Conservation (phyloP, 2,888 invertebrate species). For the Drosophila histrio region DNA sequence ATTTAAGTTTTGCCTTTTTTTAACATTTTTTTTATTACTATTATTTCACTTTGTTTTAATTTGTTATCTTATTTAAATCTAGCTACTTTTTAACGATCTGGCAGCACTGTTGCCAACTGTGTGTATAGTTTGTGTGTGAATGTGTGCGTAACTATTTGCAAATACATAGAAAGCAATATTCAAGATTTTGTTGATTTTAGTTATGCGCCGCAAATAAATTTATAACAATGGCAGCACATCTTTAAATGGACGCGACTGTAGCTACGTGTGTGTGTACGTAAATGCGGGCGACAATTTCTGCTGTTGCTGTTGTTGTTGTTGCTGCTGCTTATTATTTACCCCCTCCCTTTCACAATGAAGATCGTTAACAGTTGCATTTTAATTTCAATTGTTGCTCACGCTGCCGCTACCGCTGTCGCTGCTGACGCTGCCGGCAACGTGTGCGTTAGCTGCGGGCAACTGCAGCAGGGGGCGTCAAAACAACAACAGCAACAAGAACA, state of each 20-base stretch:
- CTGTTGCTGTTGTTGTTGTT: background rate
- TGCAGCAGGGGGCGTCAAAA: slow-evolving; percentile 57
- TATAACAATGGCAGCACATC: slow-evolving; percentile 36
- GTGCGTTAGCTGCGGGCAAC: slow-evolving; percentile 48
- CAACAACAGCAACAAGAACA: slow-evolving; percentile 25
- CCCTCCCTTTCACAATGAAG: background rate
- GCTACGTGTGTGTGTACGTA: slow-evolving; percentile 3
- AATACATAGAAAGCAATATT: slow-evolving; percentile 1
- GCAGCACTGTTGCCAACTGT: background rate
- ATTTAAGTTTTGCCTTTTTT: too few species aligned
- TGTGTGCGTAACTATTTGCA: slow-evolving; percentile 8
- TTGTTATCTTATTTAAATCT: too few species aligned
- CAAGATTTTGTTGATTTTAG: background rate
- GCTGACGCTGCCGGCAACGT: slow-evolving; percentile 28
- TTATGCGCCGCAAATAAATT: slow-evolving; percentile 56
- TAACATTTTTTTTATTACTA: too few species aligned
- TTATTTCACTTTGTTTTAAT: too few species aligned
- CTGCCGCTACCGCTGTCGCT: slow-evolving; percentile 8
- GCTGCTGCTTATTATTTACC: background rate
- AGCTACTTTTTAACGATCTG: too few species aligned
- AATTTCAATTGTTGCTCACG: slow-evolving; percentile 58
- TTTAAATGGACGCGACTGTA: slow-evolving; percentile 27
- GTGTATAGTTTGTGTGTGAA: background rate
- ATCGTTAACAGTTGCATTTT: slow-evolving; percentile 55
- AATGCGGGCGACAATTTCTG: slow-evolving; percentile 54